Evolutionary conservation across 2,888 invertebrate species (phyloP).

Genomic region (Sphaerophoria rueppellii): DNA sequence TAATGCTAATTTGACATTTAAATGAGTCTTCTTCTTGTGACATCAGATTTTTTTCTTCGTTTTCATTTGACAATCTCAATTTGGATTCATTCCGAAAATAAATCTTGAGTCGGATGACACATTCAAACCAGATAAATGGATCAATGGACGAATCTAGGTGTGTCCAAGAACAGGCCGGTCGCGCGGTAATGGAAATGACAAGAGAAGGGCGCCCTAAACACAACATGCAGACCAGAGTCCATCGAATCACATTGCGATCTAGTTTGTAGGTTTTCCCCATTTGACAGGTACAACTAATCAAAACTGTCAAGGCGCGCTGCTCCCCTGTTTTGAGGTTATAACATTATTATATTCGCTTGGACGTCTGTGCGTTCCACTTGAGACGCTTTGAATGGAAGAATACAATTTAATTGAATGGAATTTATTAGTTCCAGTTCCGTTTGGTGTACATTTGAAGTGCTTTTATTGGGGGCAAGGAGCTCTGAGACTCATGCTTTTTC

Average conservation of each 20-base stretch:
- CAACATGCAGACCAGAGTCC: constrained; percentile 34
- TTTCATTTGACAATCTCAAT: neutral
- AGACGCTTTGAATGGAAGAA: constrained; percentile 40
- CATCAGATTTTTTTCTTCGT: neutral
- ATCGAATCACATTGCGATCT: constrained; percentile 6
- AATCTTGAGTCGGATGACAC: constrained; percentile 10
- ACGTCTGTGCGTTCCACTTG: constrained; percentile 19
- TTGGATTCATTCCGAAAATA: constrained; percentile 23
- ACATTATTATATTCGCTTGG: constrained; percentile 60
- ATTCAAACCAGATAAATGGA: constrained; percentile 35
- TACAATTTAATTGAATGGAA: constrained; percentile 70
- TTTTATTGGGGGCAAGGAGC: constrained; percentile 3
- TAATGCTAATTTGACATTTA: constrained; percentile 67
- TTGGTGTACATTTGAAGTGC: constrained; percentile 14
- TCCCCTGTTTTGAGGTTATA: constrained; percentile 44
- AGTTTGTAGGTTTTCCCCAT: constrained; percentile 35
- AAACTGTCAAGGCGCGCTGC: constrained; percentile 52
- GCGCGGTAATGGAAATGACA: too few species aligned
- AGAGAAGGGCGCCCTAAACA: constrained; percentile 51
- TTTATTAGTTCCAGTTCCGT: constrained; percentile 67
- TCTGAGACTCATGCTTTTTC: constrained; percentile 15
- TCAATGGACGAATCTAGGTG: constrained; percentile 47
- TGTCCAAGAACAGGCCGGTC: constrained; percentile 7
- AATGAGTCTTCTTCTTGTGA: constrained; percentile 31
- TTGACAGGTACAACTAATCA: constrained; percentile 69